Base-by-base conservation (phyloP, 2,113 vertebrate genomes). In the Pelodiscus sinensis region DNA sequence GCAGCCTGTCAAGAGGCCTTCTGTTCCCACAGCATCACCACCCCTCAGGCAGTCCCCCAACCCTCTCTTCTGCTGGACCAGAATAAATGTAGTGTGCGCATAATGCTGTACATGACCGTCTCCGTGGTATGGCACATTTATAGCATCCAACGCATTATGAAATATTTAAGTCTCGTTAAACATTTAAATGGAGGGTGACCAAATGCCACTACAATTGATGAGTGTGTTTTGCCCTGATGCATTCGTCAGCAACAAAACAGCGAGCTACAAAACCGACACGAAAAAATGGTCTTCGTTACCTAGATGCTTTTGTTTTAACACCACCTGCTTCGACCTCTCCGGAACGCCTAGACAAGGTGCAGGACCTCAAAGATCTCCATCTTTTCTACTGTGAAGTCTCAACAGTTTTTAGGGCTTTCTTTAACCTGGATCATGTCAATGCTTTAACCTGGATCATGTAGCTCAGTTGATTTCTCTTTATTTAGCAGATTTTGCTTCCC, bases 121-220 rank as follows among this genome's bases (percentile, higher is more conserved):
- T 9, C 56, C 0, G 0, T 2, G 6, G 62, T 0, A 19, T 1
- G 35, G 0, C 78, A 1, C 3, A 0, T 71, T 55, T 71, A 0
- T 44, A 1, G 84, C 88, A 6, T 3, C 13, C 82, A 18, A 2
- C 0, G 0, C 0, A 2, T 44, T 1, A 31, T 80, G 7, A 88
- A 80, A 78, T 73, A 84, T 52, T 82, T 9, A 81, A 79, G 73
- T 0, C 90, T 85, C 2, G 0, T 91, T 58, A 91, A 90, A 60
- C 52, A 55, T 18, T 73, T 81, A 81, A 18, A 18, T 0, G 0
- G 31, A 35, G 83, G 56, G 50, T 35, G 73, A 75, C 84, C 83
- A 62, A 1, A 1, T 0, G 73, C 56, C 82, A 81, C 5, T 78
- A 4, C 62, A 24, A 16, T 16, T 21, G 0, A 44, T 44, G 44